A percentile compares a stretch with the other conserved stretches of the same genome.
Conservation (phyloP, 2,797 vertebrate species). For the Rallus crepitans region DNA sequence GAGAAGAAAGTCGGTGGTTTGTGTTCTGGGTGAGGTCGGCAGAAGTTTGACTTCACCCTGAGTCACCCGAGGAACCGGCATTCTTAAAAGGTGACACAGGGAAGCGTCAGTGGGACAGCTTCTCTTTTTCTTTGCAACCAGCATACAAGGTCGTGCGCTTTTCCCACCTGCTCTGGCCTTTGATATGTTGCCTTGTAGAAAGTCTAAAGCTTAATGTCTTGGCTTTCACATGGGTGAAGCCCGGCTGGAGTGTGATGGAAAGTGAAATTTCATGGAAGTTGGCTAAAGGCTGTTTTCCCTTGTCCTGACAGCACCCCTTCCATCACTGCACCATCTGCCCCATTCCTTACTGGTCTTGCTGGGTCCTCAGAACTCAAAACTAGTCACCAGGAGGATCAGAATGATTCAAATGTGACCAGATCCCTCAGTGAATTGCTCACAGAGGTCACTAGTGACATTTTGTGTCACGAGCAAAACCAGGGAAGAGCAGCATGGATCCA, state of each 20-base stretch:
- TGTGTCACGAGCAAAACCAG: neutral
- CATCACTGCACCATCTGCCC: neutral
- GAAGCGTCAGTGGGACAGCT: neutral
- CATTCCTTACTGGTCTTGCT: neutral
- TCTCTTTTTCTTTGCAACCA: neutral
- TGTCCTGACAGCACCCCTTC: neutral
- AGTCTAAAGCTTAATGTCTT: neutral
- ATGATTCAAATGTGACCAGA: neutral
- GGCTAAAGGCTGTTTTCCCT: neutral
- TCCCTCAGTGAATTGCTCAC: neutral
- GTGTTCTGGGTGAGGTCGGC: neutral
- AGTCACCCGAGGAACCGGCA: neutral
- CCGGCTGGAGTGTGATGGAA: neutral
- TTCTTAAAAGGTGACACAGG: slow-evolving; percentile 16
- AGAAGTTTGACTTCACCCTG: slow-evolving; percentile 29
- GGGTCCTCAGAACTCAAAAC: neutral
- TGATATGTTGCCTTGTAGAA: neutral
- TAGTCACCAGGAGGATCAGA: neutral
- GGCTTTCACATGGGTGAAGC: neutral
- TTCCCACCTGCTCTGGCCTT: neutral
- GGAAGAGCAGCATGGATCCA: neutral
- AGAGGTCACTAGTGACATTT: neutral
- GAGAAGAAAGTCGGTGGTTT: slow-evolving; percentile 34
- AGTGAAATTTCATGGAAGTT: neutral
- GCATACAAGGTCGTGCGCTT: neutral